Evolutionary conservation across 2,888 invertebrate genomes (phyloP).

Genomic region (Glyphotaelius pellucidus): DNA sequence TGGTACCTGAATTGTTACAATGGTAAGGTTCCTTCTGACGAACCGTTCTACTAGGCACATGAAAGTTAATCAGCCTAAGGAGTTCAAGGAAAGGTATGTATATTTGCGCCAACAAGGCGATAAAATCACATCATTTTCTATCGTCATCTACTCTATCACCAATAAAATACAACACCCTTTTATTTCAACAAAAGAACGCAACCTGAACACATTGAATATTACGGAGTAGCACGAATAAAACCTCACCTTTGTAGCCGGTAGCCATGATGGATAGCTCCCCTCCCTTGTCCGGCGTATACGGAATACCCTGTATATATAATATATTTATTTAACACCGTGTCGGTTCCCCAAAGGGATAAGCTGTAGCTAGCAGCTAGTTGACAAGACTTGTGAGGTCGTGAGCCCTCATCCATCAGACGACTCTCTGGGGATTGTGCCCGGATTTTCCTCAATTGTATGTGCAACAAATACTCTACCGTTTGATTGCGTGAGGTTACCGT

Average conservation of each 20-base stretch:
- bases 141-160: background rate
- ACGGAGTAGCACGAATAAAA: background rate
- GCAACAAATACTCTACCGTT: background rate
- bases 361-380: conserved; percentile 28
- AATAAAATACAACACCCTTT: background rate
- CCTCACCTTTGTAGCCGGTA: background rate
- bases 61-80: too few relatives aligned
- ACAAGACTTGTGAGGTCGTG: conserved; percentile 25
- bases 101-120: too few relatives aligned
- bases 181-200: background rate
- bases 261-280: background rate
- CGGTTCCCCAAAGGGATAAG: background rate
- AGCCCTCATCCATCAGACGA: conserved; percentile 34
- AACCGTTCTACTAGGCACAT: too few relatives aligned
- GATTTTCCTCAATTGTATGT: conserved; percentile 9
- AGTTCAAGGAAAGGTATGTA: too few relatives aligned
- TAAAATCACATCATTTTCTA: background rate
- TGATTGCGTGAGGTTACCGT: background rate
- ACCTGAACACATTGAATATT: background rate
- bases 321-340: background rate
- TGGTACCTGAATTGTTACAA: too few relatives aligned
- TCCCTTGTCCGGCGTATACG: background rate
- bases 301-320: background rate
- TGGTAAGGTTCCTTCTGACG: too few relatives aligned
- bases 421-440: conserved; percentile 23